phyloP scores from a whole-genome alignment of 2,797 vertebrate species.

The Anas georgica region DNA sequence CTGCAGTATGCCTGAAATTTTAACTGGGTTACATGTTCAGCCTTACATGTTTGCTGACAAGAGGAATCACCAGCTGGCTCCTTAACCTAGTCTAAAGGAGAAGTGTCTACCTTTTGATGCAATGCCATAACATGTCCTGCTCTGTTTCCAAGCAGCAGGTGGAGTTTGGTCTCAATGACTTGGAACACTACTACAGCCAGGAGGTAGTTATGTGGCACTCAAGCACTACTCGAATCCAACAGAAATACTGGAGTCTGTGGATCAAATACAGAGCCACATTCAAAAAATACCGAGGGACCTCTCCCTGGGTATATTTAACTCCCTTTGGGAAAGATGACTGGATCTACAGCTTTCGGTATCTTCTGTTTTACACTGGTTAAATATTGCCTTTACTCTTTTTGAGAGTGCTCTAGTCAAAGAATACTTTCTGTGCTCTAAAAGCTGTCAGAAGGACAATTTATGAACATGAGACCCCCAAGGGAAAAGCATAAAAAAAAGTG shows the following conservation, averaged over 20 bases:
- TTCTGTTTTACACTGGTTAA: neutral
- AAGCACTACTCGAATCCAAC: neutral
- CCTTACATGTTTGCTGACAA: neutral
- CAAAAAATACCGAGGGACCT: neutral
- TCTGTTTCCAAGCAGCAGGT: neutral
- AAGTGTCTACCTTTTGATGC: neutral
- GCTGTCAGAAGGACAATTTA: neutral
- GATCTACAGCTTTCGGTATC: neutral
- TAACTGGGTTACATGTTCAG: neutral
- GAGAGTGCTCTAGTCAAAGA: neutral
- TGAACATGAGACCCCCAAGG: neutral
- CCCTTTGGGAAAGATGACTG: neutral
- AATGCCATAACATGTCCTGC: rapidly evolving
- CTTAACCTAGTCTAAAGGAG: neutral
- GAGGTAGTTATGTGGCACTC: neutral
- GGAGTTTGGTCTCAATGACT: neutral
- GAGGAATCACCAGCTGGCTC: neutral
- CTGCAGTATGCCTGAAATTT: neutral
- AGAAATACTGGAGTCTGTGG: neutral
- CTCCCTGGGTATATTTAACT: neutral
- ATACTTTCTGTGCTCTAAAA: neutral
- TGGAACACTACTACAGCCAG: neutral
- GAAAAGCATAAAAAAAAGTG: neutral
- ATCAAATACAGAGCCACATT: neutral
- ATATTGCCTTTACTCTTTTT: neutral